phyloP scores from a whole-genome alignment of 2,797 vertebrate species.

The Pipistrellus pygmaeus region DNA sequence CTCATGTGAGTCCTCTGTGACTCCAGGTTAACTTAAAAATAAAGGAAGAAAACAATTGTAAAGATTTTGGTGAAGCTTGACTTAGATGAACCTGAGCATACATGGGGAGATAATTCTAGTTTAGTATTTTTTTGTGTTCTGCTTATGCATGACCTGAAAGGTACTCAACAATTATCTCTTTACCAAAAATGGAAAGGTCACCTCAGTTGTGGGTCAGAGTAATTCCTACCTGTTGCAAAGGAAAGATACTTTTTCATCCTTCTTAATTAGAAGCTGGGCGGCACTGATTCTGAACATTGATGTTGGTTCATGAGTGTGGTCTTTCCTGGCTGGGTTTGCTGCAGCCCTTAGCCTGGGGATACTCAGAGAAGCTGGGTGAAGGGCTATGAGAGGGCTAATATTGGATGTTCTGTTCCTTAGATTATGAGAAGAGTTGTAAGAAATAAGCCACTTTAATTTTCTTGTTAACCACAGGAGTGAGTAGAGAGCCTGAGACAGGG shows the following conservation, averaged over 20 bases:
- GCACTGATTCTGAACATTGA: neutral
- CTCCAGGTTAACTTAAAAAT: neutral
- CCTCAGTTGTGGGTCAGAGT: neutral
- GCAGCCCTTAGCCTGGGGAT: neutral
- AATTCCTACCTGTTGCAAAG: neutral
- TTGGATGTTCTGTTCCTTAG: neutral
- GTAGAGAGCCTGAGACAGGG: neutral
- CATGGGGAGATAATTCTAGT: neutral
- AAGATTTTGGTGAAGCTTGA: neutral
- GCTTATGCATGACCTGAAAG: neutral
- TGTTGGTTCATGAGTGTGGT: neutral
- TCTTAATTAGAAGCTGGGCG: neutral
- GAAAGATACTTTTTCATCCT: neutral
- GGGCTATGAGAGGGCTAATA: neutral
- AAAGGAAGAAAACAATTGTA: neutral
- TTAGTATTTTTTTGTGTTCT: neutral
- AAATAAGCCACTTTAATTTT: neutral
- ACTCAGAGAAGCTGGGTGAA: too few relatives aligned
- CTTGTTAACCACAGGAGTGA: neutral
- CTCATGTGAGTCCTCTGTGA: neutral
- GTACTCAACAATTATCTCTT: neutral
- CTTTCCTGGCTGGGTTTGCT: neutral
- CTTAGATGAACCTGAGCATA: neutral
- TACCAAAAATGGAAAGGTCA: neutral
- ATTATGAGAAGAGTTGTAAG: neutral